Percentiles rank a stretch among this genome's conserved stretches.
Conservation (phyloP, 1,140 invertebrate genomes). For the Drosophila takahashii region DNA sequence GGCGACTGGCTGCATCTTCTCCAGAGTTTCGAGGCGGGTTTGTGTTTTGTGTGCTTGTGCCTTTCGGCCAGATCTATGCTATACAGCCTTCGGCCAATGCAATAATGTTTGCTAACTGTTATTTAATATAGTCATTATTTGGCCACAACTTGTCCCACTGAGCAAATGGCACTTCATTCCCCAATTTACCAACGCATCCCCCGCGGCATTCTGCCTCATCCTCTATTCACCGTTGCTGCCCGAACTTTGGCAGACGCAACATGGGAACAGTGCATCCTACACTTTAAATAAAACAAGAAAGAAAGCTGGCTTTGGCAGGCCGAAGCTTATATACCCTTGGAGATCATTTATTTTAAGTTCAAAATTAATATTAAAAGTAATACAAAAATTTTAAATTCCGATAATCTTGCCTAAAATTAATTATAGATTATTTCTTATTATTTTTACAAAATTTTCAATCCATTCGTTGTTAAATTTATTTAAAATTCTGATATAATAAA, state of each 20-base stretch:
- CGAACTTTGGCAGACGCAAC: conserved; percentile 40
- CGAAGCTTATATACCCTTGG: too few relatives aligned
- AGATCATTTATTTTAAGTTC: too few relatives aligned
- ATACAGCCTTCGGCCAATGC: conserved; percentile 48
- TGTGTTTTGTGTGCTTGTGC: conserved; percentile 18
- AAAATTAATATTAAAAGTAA: too few relatives aligned
- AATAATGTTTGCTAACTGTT: conserved; percentile 67
- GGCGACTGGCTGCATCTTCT: conserved; percentile 44
- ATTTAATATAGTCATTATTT: conserved; percentile 71
- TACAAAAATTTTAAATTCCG: too few relatives aligned
- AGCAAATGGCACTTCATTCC: conserved; percentile 51
- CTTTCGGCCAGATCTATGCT: conserved; percentile 52
- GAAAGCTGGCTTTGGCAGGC: too few relatives aligned
- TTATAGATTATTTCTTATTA: too few relatives aligned
- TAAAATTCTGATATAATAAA: too few relatives aligned
- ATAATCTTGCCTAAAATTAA: too few relatives aligned
- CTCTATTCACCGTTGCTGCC: conserved; percentile 39
- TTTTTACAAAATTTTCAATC: too few relatives aligned
- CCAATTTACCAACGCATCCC: conserved; percentile 43
- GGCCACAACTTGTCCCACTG: conserved; percentile 59
- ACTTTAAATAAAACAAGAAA: conserved; percentile 1
- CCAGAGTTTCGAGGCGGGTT: conserved; percentile 14
- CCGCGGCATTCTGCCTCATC: conserved; percentile 13
- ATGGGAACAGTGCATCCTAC: conserved; percentile 18
- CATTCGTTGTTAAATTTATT: too few relatives aligned